phyloP scores from a whole-genome alignment of 2,113 vertebrate species.

The Vicugna pacos region DNA sequence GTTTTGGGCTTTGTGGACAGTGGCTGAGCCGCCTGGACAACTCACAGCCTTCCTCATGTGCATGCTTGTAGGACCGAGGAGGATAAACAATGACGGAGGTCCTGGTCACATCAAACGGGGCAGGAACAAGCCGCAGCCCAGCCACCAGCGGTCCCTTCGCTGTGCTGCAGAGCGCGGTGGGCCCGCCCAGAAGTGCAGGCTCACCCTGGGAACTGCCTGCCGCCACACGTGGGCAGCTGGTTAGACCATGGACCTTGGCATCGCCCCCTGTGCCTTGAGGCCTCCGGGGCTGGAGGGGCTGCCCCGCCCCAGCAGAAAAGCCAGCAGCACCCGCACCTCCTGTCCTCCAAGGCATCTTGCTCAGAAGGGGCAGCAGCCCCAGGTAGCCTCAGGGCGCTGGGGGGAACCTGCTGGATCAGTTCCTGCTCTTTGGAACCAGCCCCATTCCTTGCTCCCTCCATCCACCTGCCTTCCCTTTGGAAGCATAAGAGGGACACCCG shows the following conservation, averaged over 20 bases:
- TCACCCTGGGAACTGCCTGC: background rate
- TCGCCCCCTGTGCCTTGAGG: fast-evolving
- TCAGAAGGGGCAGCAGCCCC: background rate
- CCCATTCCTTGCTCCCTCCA: background rate
- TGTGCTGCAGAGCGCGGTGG: background rate
- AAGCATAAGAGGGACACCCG: background rate
- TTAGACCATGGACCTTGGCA: background rate
- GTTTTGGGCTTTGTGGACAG: background rate
- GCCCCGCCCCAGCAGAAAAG: background rate
- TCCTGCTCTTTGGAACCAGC: background rate
- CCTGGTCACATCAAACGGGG: background rate
- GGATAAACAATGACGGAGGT: background rate
- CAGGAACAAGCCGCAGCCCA: background rate
- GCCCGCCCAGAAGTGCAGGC: background rate
- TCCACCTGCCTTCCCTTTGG: background rate
- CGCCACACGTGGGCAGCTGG: background rate
- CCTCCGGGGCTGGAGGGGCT: background rate
- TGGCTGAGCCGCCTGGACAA: background rate
- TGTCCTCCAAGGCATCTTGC: background rate
- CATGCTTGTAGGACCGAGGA: background rate
- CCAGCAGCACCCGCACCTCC: background rate
- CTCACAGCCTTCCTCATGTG: too few relatives aligned
- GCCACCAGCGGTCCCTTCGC: fast-evolving
- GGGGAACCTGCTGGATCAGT: background rate
- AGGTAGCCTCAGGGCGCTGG: background rate